Evolutionary conservation across 2,113 vertebrate genomes (phyloP).

Genomic region (Apus apus): DNA sequence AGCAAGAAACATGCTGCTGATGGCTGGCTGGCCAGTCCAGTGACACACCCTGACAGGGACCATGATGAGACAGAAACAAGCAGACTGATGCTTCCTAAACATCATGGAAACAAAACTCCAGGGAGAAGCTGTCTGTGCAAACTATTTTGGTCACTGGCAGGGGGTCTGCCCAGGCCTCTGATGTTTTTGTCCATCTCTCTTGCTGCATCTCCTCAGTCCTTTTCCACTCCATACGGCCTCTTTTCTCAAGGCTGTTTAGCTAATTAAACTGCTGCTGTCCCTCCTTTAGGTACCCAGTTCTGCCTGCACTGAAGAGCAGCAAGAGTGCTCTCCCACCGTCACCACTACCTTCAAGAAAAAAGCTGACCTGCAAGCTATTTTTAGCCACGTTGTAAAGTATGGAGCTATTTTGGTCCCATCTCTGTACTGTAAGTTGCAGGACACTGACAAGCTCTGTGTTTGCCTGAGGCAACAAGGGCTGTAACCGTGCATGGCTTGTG

Average conservation of each 20-base stretch:
- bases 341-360: conserved; percentile 34
- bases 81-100: background rate
- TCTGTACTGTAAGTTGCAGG: conserved; percentile 30
- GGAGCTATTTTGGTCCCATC: conserved; percentile 61
- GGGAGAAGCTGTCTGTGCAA: background rate
- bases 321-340: background rate
- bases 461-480: conserved; percentile 25
- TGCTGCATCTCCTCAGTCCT: background rate
- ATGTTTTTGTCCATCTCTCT: background rate
- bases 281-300: background rate
- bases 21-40: background rate
- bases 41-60: background rate
- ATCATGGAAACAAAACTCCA: background rate
- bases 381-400: conserved; percentile 34
- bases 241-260: background rate
- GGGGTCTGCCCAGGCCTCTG: background rate
- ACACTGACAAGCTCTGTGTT: conserved; percentile 10
- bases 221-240: background rate
- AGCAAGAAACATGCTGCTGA: background rate
- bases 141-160: background rate
- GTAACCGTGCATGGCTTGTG: background rate
- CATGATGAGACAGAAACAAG: background rate
- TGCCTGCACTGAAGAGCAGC: background rate
- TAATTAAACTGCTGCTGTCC: background rate
- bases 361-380: conserved; percentile 64